Percentiles rank a stretch among this genome's conserved stretches.
Evolutionary conservation across 2,888 invertebrate genomes (phyloP).

Genomic region (Monoplex corrugatus): DNA sequence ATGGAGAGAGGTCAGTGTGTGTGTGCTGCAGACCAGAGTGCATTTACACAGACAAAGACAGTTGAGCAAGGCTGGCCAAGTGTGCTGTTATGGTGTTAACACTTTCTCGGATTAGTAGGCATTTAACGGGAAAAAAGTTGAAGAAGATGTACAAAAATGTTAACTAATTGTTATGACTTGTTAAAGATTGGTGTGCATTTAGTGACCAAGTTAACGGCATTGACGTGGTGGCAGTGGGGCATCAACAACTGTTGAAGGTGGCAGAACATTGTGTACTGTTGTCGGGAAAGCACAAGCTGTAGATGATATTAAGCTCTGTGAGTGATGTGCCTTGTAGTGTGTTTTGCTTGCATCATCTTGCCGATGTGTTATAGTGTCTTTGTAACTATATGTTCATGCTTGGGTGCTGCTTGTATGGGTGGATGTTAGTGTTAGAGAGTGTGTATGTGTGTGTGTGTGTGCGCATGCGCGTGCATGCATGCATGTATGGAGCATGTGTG

Average conservation of each 20-base stretch:
- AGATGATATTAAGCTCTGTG: neutral
- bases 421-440: neutral
- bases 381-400: too few species aligned
- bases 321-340: slow-evolving; percentile 25
- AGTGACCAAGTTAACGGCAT: neutral
- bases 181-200: neutral
- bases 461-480: neutral
- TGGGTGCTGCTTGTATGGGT: neutral
- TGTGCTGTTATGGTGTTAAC: neutral
- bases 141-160: too few species aligned
- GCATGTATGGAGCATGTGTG: neutral
- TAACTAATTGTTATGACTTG: neutral
- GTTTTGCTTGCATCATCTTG: neutral
- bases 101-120: neutral
- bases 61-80: neutral
- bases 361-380: too few species aligned
- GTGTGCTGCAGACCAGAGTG: neutral
- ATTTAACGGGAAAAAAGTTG: too few species aligned
- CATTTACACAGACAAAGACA: too few species aligned
- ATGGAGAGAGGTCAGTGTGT: too few species aligned
- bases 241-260: neutral
- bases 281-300: neutral
- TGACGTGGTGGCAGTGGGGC: neutral
- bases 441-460: slow-evolving; percentile 36
- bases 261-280: neutral